Evolutionary conservation across 2,888 invertebrate species (phyloP), one percentile per base, ranked within the genome.

Genomic region (Caenorhabditis japonica): DNA sequence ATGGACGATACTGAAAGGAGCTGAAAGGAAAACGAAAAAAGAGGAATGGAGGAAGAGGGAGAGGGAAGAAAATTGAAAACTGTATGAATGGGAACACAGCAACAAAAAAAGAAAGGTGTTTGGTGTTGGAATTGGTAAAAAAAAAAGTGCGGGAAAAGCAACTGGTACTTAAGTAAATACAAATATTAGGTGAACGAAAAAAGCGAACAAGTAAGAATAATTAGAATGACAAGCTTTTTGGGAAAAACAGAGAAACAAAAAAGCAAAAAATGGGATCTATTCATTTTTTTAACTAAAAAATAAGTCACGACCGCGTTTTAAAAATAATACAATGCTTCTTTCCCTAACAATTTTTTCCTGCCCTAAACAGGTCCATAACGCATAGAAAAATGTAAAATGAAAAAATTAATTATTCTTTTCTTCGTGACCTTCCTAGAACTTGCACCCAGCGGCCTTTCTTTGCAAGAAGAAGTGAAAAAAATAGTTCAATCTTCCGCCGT

Each of bases 121-220:
- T 36, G 58, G 25, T 58, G 47, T n/a, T n/a, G n/a, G n/a, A n/a
- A n/a, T n/a, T n/a, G n/a, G n/a, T n/a, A n/a, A n/a, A n/a, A n/a
- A n/a, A n/a, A n/a, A n/a, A n/a, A n/a, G n/a, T n/a, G n/a, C n/a
- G n/a, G n/a, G n/a, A n/a, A n/a, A 33, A 51, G 59, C 43, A 52
- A 53, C 53, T 47, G 53, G 53, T 62, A 62, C 55, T 39, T 34
- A 46, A 62, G 62, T n/a, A n/a, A n/a, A n/a, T n/a, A n/a, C 62
- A 62, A 62, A 62, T 47, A 62, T 43, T 25, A 44, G 61, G 52
- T 43, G 52, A 52, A n/a, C n/a, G n/a, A 44, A 55, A 47, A 52
- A 43, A 43, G 44, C n/a, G 15, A 49, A 43, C 15, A 39, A 3
- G 46, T 41, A 19, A 41, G 34, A 25, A 21, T n/a, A 49, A 19